A percentile compares a stretch with the other conserved stretches of the same genome.
Evolutionary conservation across 30 jellyfish, hydroid and myxozoan genomes (phyloP).

Genomic region (Turritopsis rubra): DNA sequence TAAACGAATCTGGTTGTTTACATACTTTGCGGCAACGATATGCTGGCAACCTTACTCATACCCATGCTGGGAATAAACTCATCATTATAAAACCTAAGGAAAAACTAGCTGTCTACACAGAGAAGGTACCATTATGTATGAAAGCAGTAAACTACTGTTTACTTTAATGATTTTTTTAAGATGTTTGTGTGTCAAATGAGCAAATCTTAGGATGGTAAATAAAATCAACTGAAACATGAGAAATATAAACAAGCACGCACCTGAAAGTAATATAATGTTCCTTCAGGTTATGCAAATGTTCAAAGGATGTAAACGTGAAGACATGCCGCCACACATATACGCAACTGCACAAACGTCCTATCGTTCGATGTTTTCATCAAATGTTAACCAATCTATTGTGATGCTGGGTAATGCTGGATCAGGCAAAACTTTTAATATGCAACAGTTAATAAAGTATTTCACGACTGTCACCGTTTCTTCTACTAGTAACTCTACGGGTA

Average conservation of each 20-base stretch:
- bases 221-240: too few relatives aligned
- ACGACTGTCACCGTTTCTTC: constrained; percentile 59
- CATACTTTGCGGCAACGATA: constrained; percentile 76
- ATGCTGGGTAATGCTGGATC: constrained; percentile 90
- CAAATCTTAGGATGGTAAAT: too few relatives aligned
- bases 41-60: constrained; percentile 75
- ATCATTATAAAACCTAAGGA: constrained; percentile 73
- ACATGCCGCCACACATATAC: constrained; percentile 97
- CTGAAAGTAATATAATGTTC: too few relatives aligned
- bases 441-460: constrained; percentile 56
- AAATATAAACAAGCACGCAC: too few relatives aligned
- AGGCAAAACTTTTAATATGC: constrained; percentile 76
- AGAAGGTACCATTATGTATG: constrained; percentile 39
- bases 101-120: constrained; percentile 57
- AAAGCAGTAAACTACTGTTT: too few relatives aligned
- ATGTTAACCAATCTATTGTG: constrained; percentile 74
- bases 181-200: too few relatives aligned
- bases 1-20: constrained; percentile 85
- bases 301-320: constrained; percentile 94
- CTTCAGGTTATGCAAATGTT: constrained; percentile 86
- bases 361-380: constrained; percentile 81
- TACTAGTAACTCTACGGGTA: constrained; percentile 63
- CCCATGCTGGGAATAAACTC: constrained; percentile 80
- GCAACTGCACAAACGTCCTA: constrained; percentile 90
- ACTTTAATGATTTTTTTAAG: too few relatives aligned